Evolutionary conservation across 2,888 invertebrate species (phyloP).

Genomic region (Drosophila cognata): DNA sequence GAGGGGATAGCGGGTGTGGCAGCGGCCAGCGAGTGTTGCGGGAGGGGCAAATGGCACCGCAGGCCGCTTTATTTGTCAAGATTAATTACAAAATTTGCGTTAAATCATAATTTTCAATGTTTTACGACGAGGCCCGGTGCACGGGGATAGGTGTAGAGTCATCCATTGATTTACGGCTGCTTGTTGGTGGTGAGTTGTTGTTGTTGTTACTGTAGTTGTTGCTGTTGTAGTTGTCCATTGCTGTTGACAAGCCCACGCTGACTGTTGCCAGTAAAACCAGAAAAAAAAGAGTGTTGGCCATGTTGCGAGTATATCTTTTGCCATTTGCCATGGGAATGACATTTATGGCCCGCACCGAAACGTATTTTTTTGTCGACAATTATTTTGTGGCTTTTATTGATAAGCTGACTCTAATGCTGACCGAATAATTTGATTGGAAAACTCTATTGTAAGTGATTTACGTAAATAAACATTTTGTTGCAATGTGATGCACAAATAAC

Average conservation of each 20-base stretch:
- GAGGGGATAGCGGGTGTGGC: background rate
- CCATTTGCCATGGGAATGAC: constrained; percentile 61
- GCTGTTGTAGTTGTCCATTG: constrained; percentile 18
- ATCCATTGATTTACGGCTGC: constrained; percentile 59
- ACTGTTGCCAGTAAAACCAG: constrained; percentile 26
- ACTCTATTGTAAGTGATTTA: background rate
- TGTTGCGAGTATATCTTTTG: constrained; percentile 43
- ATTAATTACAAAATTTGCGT: constrained; percentile 79
- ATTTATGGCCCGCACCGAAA: constrained; percentile 57
- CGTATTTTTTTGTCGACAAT: constrained; percentile 32
- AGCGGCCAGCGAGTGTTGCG: constrained; percentile 15
- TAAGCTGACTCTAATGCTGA: constrained; percentile 21
- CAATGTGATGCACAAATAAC: background rate
- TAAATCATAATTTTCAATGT: constrained; percentile 76
- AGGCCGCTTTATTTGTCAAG: constrained; percentile 75
- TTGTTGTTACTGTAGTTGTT: constrained; percentile 18
- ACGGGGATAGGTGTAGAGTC: constrained; percentile 15
- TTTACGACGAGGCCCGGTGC: constrained; percentile 43
- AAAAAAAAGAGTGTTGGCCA: constrained; percentile 48
- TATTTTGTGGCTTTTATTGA: constrained; percentile 33
- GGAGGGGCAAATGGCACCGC: constrained; percentile 16
- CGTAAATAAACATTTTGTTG: background rate
- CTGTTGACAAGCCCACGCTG: constrained; percentile 57
- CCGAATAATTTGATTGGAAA: constrained; percentile 27
- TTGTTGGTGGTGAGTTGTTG: constrained; percentile 35